Base-by-base conservation (phyloP, 2,113 vertebrate species). In the Protobothrops flavoviridis region DNA sequence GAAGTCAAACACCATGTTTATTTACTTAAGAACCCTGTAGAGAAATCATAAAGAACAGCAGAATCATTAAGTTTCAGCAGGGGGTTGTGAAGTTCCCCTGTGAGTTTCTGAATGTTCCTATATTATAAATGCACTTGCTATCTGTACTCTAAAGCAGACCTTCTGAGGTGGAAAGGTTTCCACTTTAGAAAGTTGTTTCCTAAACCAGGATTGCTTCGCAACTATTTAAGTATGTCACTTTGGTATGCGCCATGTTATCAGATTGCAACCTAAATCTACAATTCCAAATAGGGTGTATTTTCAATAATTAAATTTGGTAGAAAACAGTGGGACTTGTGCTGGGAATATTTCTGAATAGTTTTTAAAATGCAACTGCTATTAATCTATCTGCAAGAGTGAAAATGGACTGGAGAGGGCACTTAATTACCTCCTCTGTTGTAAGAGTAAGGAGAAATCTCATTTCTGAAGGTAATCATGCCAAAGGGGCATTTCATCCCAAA, bases 1-100 rank as follows among this genome's bases (percentile, higher is more conserved):
- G 52, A 89, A 85, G 87, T 56, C 39, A 92, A 92, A 92, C 13
- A 43, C 52, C 26, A n/a, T 45, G 61, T 89, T 89, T 92, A 74
- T 92, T 92, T 81, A 81, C 39, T 45, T 48, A 85, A 89, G 50
- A 92, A 52, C 9, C 85, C 13, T 81, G 52, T 43, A 89, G 69
- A 74, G 69, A 88, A 92, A 43, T 43, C 43, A 43, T 48, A 56
- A 43, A 48, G 50, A 81, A 50, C 12, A 87, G 86, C 7, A 52
- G 85, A 87, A 89, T 56, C 55, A 74, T n/a, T 53, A 88, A 43
- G 48, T 69, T 92, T 53, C 59, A 74, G n/a, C 29, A 92, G 61
- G 61, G 86, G 48, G 48, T 23, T 23, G 13, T n/a, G 50, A 81
- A 88, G 17, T 43, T 43, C 5, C 26, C 74, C 23, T 55, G 9